These are phyloP conservation scores for Cochlearius cochlearius DNA, from an alignment of 2,113 vertebrate species.

Conservation along the genomic window DNA sequence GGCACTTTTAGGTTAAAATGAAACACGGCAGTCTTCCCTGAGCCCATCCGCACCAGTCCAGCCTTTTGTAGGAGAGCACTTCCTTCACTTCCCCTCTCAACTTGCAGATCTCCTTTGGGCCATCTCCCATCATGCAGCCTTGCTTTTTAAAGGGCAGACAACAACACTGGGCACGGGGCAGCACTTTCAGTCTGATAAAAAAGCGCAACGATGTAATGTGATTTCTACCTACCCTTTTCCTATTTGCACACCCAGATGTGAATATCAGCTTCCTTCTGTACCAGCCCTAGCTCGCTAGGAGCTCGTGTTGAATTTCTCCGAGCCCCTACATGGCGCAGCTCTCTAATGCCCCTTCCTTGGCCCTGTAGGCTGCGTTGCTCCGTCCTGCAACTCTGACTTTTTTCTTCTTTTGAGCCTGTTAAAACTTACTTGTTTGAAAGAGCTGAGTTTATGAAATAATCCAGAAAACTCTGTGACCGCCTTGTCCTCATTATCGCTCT, in stretches of 20 bases:
- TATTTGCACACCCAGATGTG: not conserved
- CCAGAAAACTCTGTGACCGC: not conserved
- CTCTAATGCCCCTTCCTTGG: not conserved
- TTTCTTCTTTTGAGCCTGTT: not conserved
- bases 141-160: not conserved
- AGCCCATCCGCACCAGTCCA: fast-evolving
- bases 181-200: not conserved
- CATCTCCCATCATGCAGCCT: not conserved
- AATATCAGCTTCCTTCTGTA: not conserved
- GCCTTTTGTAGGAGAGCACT: not conserved
- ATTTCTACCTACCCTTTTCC: not conserved
- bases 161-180: not conserved
- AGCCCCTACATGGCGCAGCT: not conserved
- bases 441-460: not conserved
- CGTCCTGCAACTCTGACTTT: not conserved
- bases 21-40: not conserved
- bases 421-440: not conserved
- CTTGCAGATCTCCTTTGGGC: not conserved
- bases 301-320: not conserved
- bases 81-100: not conserved
- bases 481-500: not conserved
- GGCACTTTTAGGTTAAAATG: not conserved
- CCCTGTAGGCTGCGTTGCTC: not conserved
- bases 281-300: not conserved
- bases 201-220: fast-evolving